Evolutionary conservation across 2,888 invertebrate species (phyloP).

Genomic region (Conistra vaccinii): DNA sequence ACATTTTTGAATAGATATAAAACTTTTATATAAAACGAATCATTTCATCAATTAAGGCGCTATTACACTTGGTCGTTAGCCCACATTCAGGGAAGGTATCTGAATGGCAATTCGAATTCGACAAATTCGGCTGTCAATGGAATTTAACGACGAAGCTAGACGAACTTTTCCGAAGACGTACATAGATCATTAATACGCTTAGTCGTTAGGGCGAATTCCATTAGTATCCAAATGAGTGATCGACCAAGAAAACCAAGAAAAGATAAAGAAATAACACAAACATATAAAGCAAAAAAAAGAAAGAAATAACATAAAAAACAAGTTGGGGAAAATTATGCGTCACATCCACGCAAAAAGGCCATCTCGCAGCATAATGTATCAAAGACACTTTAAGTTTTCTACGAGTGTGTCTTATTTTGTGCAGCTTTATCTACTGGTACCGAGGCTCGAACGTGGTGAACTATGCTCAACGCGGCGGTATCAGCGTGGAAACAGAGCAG

Average conservation of each 20-base stretch:
- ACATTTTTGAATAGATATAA: conserved; percentile 11
- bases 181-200: neutral
- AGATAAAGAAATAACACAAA: too few species aligned
- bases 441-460: conserved; percentile 95
- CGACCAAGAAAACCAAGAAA: neutral
- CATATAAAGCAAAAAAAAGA: too few species aligned
- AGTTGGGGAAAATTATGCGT: neutral
- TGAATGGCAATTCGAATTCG: neutral
- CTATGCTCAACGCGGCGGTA: conserved; percentile 96
- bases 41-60: neutral
- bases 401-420: conserved; percentile 11
- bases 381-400: neutral
- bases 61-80: neutral
- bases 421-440: conserved; percentile 95
- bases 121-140: neutral
- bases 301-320: neutral
- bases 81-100: neutral
- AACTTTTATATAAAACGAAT: neutral
- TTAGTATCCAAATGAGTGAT: neutral
- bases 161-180: neutral
- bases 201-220: neutral
- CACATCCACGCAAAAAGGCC: neutral
- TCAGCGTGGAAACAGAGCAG: conserved; percentile 96
- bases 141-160: too few species aligned
- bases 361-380: neutral